Evolutionary conservation across 2,888 invertebrate species (phyloP).

Genomic region (Augochlorella aurata): DNA sequence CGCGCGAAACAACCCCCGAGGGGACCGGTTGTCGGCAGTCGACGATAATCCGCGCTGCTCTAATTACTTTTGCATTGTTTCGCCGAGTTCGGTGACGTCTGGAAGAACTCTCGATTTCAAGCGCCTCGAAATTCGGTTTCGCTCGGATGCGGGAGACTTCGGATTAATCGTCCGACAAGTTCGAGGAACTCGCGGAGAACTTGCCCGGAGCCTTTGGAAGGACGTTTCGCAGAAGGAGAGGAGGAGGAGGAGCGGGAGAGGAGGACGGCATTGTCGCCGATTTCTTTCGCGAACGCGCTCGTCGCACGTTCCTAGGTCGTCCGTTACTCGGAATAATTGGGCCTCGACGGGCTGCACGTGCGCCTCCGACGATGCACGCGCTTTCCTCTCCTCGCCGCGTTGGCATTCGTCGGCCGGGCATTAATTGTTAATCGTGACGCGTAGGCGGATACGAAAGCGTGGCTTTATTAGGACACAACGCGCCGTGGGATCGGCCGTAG

Average conservation of each 20-base stretch:
- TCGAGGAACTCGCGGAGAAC: background rate
- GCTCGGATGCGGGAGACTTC: slow-evolving; percentile 44
- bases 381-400: slow-evolving; percentile 46
- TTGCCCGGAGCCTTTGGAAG: background rate
- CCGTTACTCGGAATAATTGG: slow-evolving; percentile 68
- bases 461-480: slow-evolving; percentile 68
- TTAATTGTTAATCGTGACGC: slow-evolving; percentile 74
- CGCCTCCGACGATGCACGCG: slow-evolving; percentile 51
- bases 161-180: slow-evolving; percentile 39
- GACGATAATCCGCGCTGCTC: background rate
- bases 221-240: slow-evolving; percentile 3
- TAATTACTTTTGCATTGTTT: slow-evolving; percentile 46
- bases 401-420: slow-evolving; percentile 55
- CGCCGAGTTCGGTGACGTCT: background rate
- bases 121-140: slow-evolving; percentile 52
- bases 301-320: slow-evolving; percentile 49
- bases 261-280: background rate
- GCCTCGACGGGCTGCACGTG: slow-evolving; percentile 58
- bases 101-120: slow-evolving; percentile 69
- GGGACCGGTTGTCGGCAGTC: background rate
- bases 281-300: slow-evolving; percentile 36
- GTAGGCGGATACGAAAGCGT: slow-evolving; percentile 74
- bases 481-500: slow-evolving; percentile 53
- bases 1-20: background rate
- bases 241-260: background rate